Evolutionary conservation across 92 coral and sea anemone genomes (phyloP).

Genomic region (Porites cylindrica): DNA sequence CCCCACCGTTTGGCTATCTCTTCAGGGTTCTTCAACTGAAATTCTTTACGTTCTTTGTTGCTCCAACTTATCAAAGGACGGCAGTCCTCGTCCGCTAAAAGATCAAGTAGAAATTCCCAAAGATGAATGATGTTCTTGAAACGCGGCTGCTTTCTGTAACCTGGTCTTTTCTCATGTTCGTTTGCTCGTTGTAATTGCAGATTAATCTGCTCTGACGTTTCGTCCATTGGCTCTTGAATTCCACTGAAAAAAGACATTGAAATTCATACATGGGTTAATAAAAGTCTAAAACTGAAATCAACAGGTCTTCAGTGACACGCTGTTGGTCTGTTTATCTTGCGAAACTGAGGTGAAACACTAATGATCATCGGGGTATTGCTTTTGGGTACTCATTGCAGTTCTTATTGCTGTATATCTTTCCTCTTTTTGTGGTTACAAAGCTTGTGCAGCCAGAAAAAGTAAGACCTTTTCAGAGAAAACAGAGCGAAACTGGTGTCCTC

Average conservation of each 20-base stretch:
- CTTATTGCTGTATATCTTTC: too few relatives aligned
- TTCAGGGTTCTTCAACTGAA: constrained; percentile 80
- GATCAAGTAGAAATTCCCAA: constrained; percentile 93
- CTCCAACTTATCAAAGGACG: constrained; percentile 84
- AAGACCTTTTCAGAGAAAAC: too few relatives aligned
- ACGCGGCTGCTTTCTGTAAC: constrained; percentile 40
- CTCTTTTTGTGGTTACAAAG: too few relatives aligned
- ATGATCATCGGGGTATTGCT: too few relatives aligned
- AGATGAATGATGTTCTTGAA: constrained; percentile 89
- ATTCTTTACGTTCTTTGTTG: constrained; percentile 85
- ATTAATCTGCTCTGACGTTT: not conserved
- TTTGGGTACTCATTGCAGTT: too few relatives aligned
- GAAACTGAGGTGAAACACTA: too few relatives aligned
- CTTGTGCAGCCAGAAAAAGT: too few relatives aligned
- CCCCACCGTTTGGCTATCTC: constrained; percentile 96
- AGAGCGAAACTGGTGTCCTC: too few relatives aligned
- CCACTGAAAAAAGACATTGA: not conserved
- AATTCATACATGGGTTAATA: not conserved
- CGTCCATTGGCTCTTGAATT: constrained; percentile 6
- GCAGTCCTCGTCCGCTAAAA: constrained; percentile 75
- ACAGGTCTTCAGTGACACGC: not conserved
- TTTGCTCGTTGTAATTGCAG: not conserved
- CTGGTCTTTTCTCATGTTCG: not conserved
- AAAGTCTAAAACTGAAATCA: not conserved
- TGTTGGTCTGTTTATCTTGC: too few relatives aligned